These are phyloP conservation scores for Machaerirhynchus nigripectus DNA, from an alignment of 2,113 vertebrate species.

Conservation along the genomic window DNA sequence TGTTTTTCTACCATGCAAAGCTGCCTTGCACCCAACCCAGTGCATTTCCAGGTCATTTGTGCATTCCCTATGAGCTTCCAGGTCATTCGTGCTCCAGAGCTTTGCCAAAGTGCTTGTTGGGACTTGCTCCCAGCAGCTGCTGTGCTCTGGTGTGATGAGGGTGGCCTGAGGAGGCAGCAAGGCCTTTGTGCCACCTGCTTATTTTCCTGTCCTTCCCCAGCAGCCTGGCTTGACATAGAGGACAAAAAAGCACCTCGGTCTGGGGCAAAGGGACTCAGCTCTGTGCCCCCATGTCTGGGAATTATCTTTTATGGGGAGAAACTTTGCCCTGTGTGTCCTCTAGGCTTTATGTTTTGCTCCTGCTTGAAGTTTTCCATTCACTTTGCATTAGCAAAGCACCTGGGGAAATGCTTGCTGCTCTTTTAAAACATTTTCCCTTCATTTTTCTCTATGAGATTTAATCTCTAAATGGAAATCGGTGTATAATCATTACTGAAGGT, in stretches of 20 bases:
- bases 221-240: rapidly evolving
- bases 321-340: not conserved
- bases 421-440: not conserved
- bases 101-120: rapidly evolving
- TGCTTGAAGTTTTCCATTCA: not conserved
- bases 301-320: not conserved
- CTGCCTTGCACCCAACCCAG: not conserved
- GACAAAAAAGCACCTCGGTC: not conserved
- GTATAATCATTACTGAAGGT: not conserved
- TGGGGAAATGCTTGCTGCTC: not conserved
- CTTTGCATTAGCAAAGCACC: not conserved
- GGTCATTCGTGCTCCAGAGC: not conserved
- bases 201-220: not conserved
- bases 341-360: not conserved
- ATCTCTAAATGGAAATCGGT: not conserved
- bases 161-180: not conserved
- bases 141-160: not conserved
- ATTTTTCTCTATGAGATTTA: not conserved
- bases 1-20: not conserved
- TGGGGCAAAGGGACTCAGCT: not conserved
- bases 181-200: not conserved
- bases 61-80: rapidly evolving
- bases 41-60: rapidly evolving
- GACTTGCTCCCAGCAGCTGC: not conserved
- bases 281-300: not conserved